Evolutionary conservation across 2,888 invertebrate genomes (phyloP), one percentile per base, ranked within the genome.

Genomic region (Idaea dimidiata): DNA sequence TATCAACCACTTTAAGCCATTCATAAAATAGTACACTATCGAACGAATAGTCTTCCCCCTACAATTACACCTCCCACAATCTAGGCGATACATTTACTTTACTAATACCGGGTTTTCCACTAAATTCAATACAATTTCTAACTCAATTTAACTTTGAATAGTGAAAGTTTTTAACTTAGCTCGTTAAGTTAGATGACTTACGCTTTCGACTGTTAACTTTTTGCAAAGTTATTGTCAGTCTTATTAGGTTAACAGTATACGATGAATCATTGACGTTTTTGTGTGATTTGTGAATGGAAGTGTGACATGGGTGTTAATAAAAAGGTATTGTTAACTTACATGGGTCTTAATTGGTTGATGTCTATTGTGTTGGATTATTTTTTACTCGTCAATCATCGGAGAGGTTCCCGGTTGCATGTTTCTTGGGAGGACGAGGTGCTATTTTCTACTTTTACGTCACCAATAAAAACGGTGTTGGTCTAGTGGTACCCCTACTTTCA

Each of bases 151-250:
- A 64, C 63, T 65, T 59, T 60, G 62, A 69, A 60, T 31, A 55
- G 71, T 67, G 71, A 69, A 69, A 71, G 69, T 68, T 16, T 24
- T 60, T 60, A 54, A 59, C 43, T 59, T 57, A 60, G 60, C 62
- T 71, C 65, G 66, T 71, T 71, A 69, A 63, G 55, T 67, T 31
- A 32, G 60, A 68, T 71, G 71, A 71, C 71, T 65, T 62, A 67
- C 67, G 62, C 14, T 65, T 68, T 68, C 67, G 62, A 57, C 62
- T 53, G 32, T 17, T 60, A 62, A 59, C 66, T 67, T 70, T 66
- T 66, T 57, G 62, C 67, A 63, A 67, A 60, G 67, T 65, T 65
- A 55, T 55, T 55, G 56, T 17, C 18, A 56, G 18, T 14, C 55
- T 56, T 16, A 17, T 56, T 17, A 5, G 18, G 18, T 17, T 17